Conservation (phyloP, 2,797 vertebrate genomes). For the Propithecus deckenii region DNA sequence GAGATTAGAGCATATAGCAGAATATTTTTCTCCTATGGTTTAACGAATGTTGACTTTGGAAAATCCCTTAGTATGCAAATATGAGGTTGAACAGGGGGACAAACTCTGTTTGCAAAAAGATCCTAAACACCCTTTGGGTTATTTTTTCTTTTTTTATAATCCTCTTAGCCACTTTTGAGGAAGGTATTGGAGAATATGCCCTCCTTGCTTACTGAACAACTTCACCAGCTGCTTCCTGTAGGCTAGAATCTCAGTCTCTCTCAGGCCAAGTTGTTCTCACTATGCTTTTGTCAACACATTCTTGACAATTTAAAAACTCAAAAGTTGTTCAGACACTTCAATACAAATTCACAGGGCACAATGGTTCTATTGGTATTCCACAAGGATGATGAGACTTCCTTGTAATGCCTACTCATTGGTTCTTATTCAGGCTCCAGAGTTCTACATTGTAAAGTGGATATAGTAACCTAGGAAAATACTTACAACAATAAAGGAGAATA, state of each 20-base stretch:
- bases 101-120: not conserved
- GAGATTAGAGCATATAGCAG: not conserved
- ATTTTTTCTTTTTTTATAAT: not conserved
- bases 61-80: not conserved
- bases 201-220: not conserved
- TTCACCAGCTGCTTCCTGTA: not conserved
- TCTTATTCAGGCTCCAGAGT: not conserved
- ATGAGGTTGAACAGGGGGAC: not conserved
- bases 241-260: not conserved
- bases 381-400: not conserved
- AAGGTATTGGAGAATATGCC: not conserved
- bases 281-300: not conserved
- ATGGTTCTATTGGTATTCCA: not conserved
- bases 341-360: not conserved
- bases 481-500: not conserved
- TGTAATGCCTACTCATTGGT: not conserved
- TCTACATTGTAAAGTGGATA: not conserved
- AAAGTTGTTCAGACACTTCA: not conserved
- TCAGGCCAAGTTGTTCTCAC: not conserved
- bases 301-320: not conserved
- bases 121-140: not conserved
- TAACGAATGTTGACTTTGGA: not conserved
- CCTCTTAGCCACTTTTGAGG: not conserved
- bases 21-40: conserved; percentile 6
- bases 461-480: not conserved